Percentiles rank a stretch among this genome's conserved stretches.
phyloP scores from a whole-genome alignment of 2,888 invertebrate species.

The Bimastos eiseni region DNA sequence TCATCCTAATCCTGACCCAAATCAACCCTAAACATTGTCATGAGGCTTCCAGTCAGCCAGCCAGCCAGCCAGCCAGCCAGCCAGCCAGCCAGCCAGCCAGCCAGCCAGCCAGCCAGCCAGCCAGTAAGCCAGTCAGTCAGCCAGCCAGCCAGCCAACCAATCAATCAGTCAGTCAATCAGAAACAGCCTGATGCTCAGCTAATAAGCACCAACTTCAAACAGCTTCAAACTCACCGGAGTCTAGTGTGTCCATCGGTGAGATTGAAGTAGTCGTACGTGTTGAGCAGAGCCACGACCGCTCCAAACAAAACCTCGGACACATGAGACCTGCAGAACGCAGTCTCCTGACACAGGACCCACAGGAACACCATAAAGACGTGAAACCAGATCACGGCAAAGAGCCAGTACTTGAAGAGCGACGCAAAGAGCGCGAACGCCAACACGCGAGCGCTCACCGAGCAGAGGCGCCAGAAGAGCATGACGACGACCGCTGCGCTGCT shows the following conservation, averaged over 20 bases:
- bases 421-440: slow-evolving; percentile 79
- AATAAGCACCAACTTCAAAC: not conserved
- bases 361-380: slow-evolving; percentile 78
- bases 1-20: too few species aligned
- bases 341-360: slow-evolving; percentile 73
- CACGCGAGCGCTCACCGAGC: slow-evolving; percentile 79
- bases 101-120: too few species aligned
- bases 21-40: too few species aligned
- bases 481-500: slow-evolving; percentile 73
- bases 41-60: too few species aligned
- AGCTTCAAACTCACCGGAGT: slow-evolving; percentile 49
- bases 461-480: slow-evolving; percentile 83
- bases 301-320: slow-evolving; percentile 68
- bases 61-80: too few species aligned
- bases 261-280: slow-evolving; percentile 61
- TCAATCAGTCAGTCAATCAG: not conserved
- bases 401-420: slow-evolving; percentile 72
- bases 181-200: not conserved
- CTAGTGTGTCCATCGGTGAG: slow-evolving; percentile 56
- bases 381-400: slow-evolving; percentile 56
- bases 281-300: slow-evolving; percentile 58
- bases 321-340: slow-evolving; percentile 69
- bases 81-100: too few species aligned
- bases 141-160: not conserved
- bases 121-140: too few species aligned